Conservation (phyloP, 2,888 invertebrate species). For the Agriopis marginaria region DNA sequence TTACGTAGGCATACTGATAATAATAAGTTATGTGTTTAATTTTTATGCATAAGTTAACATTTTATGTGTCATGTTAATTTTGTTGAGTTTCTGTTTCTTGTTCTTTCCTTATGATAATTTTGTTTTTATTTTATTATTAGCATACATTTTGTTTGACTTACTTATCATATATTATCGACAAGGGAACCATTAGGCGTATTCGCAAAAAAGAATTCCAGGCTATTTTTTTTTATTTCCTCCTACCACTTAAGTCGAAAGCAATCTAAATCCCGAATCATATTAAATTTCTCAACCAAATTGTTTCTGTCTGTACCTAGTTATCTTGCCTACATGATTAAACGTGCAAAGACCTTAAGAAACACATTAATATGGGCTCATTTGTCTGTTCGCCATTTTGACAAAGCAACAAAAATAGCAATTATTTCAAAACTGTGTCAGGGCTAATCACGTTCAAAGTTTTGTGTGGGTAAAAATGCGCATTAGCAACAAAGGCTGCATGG, state of each 20-base stretch:
- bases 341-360: conserved; percentile 18
- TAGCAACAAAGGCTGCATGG: conserved; percentile 21
- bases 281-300: too few relatives aligned
- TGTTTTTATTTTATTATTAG: not conserved
- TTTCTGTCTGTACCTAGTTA: not conserved
- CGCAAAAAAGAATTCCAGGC: too few relatives aligned
- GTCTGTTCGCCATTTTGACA: conserved; percentile 37
- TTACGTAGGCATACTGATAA: conserved; percentile 38
- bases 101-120: conserved; percentile 1
- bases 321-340: not conserved
- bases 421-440: conserved; percentile 52
- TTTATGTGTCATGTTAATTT: conserved; percentile 32
- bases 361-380: conserved; percentile 14
- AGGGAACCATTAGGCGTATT: too few relatives aligned
- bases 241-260: too few relatives aligned
- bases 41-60: conserved; percentile 25
- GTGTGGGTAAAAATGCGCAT: conserved; percentile 18
- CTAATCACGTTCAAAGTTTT: conserved; percentile 42
- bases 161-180: too few relatives aligned
- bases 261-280: too few relatives aligned
- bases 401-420: conserved; percentile 41
- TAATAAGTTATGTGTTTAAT: conserved; percentile 36
- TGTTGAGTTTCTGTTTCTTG: conserved; percentile 11
- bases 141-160: not conserved
- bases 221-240: too few relatives aligned